A percentile compares a stretch with the other conserved stretches of the same genome.
phyloP scores from a whole-genome alignment of 2,888 invertebrate species.

The Drosophila antonietae region DNA sequence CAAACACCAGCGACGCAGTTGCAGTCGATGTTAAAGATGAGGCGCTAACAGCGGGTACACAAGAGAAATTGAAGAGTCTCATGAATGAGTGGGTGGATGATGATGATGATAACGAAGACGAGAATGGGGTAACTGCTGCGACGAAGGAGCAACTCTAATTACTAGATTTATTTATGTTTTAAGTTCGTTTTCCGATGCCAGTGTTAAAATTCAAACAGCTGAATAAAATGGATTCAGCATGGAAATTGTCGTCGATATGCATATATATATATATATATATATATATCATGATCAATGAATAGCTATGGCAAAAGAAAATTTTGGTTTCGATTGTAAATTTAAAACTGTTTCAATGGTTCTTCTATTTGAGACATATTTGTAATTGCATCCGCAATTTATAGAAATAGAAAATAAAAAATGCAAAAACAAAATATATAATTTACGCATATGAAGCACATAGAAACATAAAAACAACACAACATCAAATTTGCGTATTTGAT shows the following conservation, averaged over 20 bases:
- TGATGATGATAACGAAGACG: constrained; percentile 81
- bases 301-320: constrained; percentile 32
- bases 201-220: constrained; percentile 10
- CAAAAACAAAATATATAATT: constrained; percentile 17
- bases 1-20: constrained; percentile 41
- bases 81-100: constrained; percentile 84
- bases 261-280: constrained; percentile 8
- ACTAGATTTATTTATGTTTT: constrained; percentile 81
- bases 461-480: constrained; percentile 1
- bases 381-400: constrained; percentile 30
- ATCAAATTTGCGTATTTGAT: constrained; percentile 13
- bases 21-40: constrained; percentile 36
- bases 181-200: constrained; percentile 61
- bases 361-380: constrained; percentile 14
- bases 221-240: constrained; percentile 8
- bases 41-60: constrained; percentile 35
- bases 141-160: constrained; percentile 78
- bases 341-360: constrained; percentile 30
- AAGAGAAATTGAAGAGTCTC: constrained; percentile 82
- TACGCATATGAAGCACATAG: constrained; percentile 7
- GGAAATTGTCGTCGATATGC: constrained; percentile 17
- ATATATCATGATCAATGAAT: constrained; percentile 14
- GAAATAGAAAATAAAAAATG: constrained; percentile 1
- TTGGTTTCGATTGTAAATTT: constrained; percentile 76
- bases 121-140: constrained; percentile 71